phyloP scores from a whole-genome alignment of 37 sponge, comb jelly and placozoan species.

The Haliclona indistincta region DNA sequence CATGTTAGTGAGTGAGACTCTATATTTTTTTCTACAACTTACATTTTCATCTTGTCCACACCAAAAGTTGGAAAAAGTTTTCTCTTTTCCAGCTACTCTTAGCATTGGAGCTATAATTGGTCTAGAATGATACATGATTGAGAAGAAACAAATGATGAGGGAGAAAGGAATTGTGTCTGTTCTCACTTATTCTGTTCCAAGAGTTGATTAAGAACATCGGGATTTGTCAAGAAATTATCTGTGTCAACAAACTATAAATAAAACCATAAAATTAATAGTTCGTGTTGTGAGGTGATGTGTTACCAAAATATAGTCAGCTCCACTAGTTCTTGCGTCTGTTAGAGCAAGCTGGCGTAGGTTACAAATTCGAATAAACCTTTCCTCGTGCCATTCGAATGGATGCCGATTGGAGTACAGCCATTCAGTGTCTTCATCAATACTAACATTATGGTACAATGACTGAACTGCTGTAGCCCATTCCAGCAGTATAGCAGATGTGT shows the following conservation, averaged over 20 bases:
- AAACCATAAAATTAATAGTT: background rate
- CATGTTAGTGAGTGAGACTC: background rate
- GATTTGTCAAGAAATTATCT: conserved; percentile 81
- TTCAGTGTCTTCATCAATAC: conserved; percentile 24
- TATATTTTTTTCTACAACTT: conserved; percentile 1
- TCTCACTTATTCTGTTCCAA: conserved; percentile 70
- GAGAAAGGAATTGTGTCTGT: background rate
- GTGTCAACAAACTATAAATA: conserved; percentile 66
- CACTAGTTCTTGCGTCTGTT: conserved; percentile 41
- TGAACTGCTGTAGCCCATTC: conserved; percentile 74
- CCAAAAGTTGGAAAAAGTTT: conserved; percentile 84
- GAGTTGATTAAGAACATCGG: conserved; percentile 60
- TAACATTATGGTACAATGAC: conserved; percentile 53
- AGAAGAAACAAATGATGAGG: background rate
- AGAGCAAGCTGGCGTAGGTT: conserved; percentile 78
- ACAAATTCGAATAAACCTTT: conserved; percentile 45
- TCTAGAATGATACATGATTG: conserved; percentile 17
- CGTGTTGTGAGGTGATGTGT: no score
- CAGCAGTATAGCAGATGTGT: conserved; percentile 70
- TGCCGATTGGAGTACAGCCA: conserved; percentile 4
- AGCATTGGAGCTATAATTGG: conserved; percentile 86
- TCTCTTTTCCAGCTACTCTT: background rate
- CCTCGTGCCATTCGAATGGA: conserved; percentile 64
- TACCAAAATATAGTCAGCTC: conserved; percentile 82
- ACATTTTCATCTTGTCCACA: conserved; percentile 64